These are phyloP conservation scores for Dryobota labecula DNA, from an alignment of 2,888 invertebrate species.

Conservation along the genomic window DNA sequence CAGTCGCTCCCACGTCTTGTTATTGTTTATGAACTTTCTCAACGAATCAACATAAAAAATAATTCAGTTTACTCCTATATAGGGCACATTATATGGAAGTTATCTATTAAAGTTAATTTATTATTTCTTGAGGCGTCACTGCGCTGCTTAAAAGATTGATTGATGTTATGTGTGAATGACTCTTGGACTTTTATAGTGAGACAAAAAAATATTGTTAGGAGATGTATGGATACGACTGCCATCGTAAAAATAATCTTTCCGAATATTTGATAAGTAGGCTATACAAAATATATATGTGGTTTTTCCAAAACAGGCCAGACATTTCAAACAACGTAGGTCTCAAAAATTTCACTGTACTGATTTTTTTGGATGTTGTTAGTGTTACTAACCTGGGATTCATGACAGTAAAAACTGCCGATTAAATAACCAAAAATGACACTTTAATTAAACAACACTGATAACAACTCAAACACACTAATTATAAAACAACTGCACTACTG, in stretches of 20 bases:
- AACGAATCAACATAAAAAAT: constrained; percentile 73
- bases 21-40: constrained; percentile 70
- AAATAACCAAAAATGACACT: too few relatives aligned
- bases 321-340: too few relatives aligned
- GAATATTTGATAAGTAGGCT: background rate
- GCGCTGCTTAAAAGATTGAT: constrained; percentile 83
- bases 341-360: too few relatives aligned
- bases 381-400: too few relatives aligned
- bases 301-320: too few relatives aligned
- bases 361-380: too few relatives aligned
- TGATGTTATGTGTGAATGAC: constrained; percentile 78
- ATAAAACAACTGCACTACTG: too few relatives aligned
- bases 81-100: constrained; percentile 60
- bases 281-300: too few relatives aligned
- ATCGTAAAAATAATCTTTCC: background rate
- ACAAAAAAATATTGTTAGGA: constrained; percentile 21
- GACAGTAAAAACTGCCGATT: too few relatives aligned
- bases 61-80: constrained; percentile 76
- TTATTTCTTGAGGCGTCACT: constrained; percentile 77
- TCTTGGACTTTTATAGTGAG: constrained; percentile 53
- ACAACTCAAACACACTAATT: too few relatives aligned
- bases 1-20: constrained; percentile 61
- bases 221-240: constrained; percentile 35
- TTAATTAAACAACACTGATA: too few relatives aligned
- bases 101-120: constrained; percentile 87